Conservation (phyloP, 2,888 invertebrate genomes). For the Protophormia terraenovae region DNA sequence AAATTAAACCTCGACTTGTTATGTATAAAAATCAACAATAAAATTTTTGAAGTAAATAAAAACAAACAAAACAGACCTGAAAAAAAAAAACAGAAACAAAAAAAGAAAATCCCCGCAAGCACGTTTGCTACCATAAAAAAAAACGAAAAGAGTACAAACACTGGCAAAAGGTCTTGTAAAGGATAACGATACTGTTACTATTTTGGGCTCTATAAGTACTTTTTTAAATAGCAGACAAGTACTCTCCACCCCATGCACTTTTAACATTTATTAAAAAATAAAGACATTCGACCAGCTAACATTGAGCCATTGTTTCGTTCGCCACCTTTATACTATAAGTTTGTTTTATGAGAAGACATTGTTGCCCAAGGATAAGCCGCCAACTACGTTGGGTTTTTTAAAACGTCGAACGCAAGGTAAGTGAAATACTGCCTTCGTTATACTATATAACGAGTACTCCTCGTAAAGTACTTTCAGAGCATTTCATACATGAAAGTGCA, state of each 20-base stretch:
- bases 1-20: constrained; percentile 44
- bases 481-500: not conserved
- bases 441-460: not conserved
- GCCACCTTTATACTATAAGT: not conserved
- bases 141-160: not conserved
- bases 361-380: constrained; percentile 44
- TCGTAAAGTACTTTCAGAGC: constrained; percentile 1
- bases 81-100: not conserved
- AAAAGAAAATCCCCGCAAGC: not conserved
- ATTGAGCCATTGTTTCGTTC: not conserved
- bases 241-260: not conserved
- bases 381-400: constrained; percentile 29
- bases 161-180: not conserved
- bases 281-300: not conserved
- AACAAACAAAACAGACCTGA: not conserved
- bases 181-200: not conserved
- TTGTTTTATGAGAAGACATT: constrained; percentile 24
- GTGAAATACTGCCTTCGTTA: constrained; percentile 22
- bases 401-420: constrained; percentile 49
- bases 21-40: constrained; percentile 22
- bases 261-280: not conserved
- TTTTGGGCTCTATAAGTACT: not conserved
- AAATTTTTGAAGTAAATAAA: constrained; percentile 30
- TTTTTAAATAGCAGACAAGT: not conserved
- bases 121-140: constrained; percentile 1